phyloP scores from a whole-genome alignment of 1,140 invertebrate genomes.

The Trachymyrmex cornetzi region DNA sequence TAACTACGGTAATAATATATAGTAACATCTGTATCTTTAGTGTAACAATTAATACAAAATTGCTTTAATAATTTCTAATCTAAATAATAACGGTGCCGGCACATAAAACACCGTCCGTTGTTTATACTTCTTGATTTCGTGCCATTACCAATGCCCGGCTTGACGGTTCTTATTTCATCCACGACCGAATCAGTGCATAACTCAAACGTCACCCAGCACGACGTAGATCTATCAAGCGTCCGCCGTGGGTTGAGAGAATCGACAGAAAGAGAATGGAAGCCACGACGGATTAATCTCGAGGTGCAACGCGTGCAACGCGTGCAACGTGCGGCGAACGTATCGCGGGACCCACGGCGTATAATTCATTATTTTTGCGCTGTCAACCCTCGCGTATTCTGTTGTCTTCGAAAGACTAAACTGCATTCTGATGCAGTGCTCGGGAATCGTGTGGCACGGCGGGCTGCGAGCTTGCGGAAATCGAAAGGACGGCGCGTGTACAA shows the following conservation, averaged over 20 bases:
- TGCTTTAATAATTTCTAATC: not conserved
- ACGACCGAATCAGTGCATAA: conserved; percentile 68
- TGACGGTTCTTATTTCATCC: conserved; percentile 57
- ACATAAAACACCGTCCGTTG: not conserved
- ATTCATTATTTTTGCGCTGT: conserved; percentile 78
- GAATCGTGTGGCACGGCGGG: conserved; percentile 14
- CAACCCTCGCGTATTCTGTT: conserved; percentile 65
- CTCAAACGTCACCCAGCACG: conserved; percentile 70
- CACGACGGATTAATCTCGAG: conserved; percentile 78
- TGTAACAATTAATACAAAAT: conserved; percentile 11
- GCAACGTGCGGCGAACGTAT: conserved; percentile 58
- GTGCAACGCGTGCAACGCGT: conserved; percentile 66
- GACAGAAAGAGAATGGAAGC: conserved; percentile 74
- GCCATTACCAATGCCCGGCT: not conserved
- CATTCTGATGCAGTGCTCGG: conserved; percentile 16
- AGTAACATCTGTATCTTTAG: not conserved
- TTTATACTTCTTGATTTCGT: not conserved
- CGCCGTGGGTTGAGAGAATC: conserved; percentile 52
- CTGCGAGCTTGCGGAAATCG: conserved; percentile 44
- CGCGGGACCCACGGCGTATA: conserved; percentile 66
- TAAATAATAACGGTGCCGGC: not conserved
- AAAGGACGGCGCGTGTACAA: conserved; percentile 37
- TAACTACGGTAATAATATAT: not conserved
- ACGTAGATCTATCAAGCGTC: conserved; percentile 78
- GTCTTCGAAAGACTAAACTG: conserved; percentile 63